These are phyloP conservation scores for Catharus fuscescens DNA, from an alignment of 2,113 vertebrate species.

Conservation along the genomic window DNA sequence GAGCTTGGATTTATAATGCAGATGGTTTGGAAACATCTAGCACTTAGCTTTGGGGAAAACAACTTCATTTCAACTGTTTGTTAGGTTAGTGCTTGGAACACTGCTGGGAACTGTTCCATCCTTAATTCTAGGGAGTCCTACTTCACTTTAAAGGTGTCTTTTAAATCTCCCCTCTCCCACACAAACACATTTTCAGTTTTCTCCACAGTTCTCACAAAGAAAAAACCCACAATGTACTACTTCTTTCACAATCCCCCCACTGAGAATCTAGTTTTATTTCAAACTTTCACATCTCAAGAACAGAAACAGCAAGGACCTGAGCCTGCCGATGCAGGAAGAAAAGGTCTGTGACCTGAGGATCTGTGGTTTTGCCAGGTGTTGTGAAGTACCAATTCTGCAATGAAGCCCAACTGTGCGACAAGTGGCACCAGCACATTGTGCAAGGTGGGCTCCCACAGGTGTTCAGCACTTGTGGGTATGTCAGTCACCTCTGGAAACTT, in stretches of 20 bases:
- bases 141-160: not conserved
- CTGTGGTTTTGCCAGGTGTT: not conserved
- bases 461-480: not conserved
- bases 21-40: not conserved
- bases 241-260: not conserved
- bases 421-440: not conserved
- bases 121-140: constrained; percentile 17
- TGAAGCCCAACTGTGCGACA: not conserved
- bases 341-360: not conserved
- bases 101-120: not conserved
- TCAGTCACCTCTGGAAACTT: not conserved
- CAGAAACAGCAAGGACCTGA: not conserved
- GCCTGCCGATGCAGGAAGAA: not conserved
- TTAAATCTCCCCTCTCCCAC: not conserved
- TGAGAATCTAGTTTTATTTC: not conserved
- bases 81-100: not conserved
- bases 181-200: not conserved
- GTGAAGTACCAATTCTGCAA: too few relatives aligned
- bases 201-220: not conserved
- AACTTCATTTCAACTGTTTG: not conserved
- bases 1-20: not conserved
- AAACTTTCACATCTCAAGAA: not conserved
- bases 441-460: not conserved
- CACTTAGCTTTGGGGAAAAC: not conserved
- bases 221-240: not conserved